A percentile compares a stretch with the other conserved stretches of the same genome.
These are phyloP conservation scores for Rhinoptilus africanus DNA, from an alignment of 2,113 vertebrate genomes.

Conservation along the genomic window DNA sequence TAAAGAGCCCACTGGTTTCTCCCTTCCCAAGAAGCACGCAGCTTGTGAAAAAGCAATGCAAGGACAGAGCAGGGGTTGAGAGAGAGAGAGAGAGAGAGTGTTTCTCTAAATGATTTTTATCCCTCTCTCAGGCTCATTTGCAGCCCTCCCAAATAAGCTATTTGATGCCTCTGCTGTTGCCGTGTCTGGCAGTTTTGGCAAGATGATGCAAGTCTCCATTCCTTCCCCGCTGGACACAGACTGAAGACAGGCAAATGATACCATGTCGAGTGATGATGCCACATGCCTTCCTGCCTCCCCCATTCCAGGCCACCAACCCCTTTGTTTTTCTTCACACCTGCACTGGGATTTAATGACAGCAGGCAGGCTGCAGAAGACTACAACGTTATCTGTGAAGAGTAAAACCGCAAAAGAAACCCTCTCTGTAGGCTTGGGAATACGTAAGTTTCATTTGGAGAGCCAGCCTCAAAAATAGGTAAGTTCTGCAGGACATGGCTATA, in stretches of 20 bases:
- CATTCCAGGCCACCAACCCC: too few species aligned
- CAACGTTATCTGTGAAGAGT: rapidly evolving
- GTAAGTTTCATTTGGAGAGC: background rate
- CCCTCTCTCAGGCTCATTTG: background rate
- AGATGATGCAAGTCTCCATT: background rate
- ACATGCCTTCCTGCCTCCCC: background rate
- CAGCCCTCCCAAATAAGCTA: background rate
- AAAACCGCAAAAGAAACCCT: background rate
- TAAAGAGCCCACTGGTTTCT: background rate
- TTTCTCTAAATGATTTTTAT: background rate
- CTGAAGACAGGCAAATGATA: rapidly evolving
- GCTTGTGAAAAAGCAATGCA: background rate
- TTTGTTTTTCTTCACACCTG: background rate
- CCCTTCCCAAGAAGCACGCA: background rate
- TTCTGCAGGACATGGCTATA: background rate
- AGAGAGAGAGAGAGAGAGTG: too few species aligned
- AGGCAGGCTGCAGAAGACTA: too few species aligned
- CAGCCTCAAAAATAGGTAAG: background rate
- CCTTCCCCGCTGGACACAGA: background rate
- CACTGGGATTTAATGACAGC: rapidly evolving
- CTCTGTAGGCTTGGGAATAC: background rate
- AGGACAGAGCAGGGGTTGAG: background rate
- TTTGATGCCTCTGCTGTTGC: background rate
- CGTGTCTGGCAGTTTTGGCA: background rate
- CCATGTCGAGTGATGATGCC: rapidly evolving